Evolutionary conservation across 2,113 vertebrate species (phyloP), one percentile per base, ranked within the genome.

Genomic region (Pleuronectes platessa): DNA sequence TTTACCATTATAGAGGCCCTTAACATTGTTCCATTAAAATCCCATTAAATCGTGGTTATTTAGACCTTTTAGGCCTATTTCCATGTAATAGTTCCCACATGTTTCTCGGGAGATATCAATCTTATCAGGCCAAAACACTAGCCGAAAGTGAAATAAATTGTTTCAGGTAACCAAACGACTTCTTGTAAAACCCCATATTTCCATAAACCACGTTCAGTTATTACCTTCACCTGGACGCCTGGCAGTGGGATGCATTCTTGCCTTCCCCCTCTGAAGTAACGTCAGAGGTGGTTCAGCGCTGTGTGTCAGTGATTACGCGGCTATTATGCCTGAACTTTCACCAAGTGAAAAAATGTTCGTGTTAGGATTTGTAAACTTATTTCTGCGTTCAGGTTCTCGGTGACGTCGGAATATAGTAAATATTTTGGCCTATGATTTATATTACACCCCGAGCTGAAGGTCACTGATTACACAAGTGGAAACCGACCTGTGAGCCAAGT

Each of bases 1-100:
- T 84, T 88, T 82, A 85, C 67, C 45, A 54, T 70, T 73, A 76
- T 35, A 82, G 62, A 40, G 53, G 63, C 68, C 27, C 45, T 75
- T 69, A 74, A 83, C 67, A 11, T 83, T 60, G 69, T 78, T 56
- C 81, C 56, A 79, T 84, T 86, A 86, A 89, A 86, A 71, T 79
- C 72, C 27, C 45, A 81, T 83, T 23, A 85, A 90, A 88, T 79
- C 15, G 61, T 82, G 68, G 69, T 81, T 89, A 86, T 88, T 90
- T 81, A 61, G 71, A 79, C 81, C 84, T 83, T 76, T 86, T 66
- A 67, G 72, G 68, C 59, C 63, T 77, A 72, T 91, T 88, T 80
- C 60, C 63, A 49, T 40, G 6, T 76, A 87, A 93, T 85, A 15
- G 78, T 71, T 91, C 15, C 89, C 90, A 92, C 60, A 76, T 93